Conservation (phyloP, 2,797 vertebrate species). For the Clarias platycephalus region DNA sequence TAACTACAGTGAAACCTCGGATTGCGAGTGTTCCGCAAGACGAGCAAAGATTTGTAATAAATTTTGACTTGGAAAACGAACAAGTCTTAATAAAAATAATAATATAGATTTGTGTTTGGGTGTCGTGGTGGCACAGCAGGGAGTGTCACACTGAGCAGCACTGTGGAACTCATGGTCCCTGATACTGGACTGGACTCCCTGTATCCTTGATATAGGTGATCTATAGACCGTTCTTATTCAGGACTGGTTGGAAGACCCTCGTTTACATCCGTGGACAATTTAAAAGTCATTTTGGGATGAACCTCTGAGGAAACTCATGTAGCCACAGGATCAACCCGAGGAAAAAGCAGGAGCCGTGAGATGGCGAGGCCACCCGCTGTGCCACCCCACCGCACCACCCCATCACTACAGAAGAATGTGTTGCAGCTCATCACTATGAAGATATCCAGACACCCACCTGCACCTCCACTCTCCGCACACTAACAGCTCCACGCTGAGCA, state of each 20-base stretch:
- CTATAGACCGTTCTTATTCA: neutral
- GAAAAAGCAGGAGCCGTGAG: neutral
- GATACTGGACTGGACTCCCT: too few species aligned
- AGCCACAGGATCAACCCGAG: too few species aligned
- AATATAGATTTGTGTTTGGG: neutral
- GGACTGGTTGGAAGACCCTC: neutral
- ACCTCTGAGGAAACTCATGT: neutral
- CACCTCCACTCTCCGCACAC: slow-evolving; percentile 4
- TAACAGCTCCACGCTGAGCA: slow-evolving; percentile 18
- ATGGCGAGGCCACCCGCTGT: neutral
- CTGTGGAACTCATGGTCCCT: too few species aligned
- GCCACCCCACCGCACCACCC: neutral
- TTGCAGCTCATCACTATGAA: slow-evolving; percentile 9
- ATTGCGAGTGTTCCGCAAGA: too few species aligned
- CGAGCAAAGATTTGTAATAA: too few species aligned
- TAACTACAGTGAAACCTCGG: too few species aligned
- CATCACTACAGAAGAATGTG: neutral
- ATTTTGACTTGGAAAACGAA: too few species aligned
- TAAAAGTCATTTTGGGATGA: neutral
- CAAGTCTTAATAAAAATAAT: too few species aligned
- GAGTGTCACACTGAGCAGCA: too few species aligned
- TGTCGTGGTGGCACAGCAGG: neutral
- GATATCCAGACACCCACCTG: slow-evolving; percentile 3
- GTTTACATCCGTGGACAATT: neutral
- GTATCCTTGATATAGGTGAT: neutral